phyloP scores from a whole-genome alignment of 2,888 invertebrate species.

The Emmelina monodactyla region DNA sequence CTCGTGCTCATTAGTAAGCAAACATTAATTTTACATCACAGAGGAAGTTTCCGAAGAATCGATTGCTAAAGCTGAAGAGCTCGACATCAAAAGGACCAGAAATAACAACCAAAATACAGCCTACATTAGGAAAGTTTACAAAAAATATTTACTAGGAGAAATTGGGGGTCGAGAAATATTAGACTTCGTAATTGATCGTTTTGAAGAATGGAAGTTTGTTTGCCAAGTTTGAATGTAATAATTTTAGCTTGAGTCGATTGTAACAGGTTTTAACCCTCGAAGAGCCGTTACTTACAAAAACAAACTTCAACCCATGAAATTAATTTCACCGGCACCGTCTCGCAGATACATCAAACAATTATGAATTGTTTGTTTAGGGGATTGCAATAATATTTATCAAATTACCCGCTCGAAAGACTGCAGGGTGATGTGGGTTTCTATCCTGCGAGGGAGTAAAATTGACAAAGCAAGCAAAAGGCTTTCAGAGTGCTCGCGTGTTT shows the following conservation, averaged over 20 bases:
- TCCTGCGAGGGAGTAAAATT: conserved; percentile 34
- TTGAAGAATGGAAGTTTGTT: too few relatives aligned
- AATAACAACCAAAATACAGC: not conserved
- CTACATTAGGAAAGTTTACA: too few relatives aligned
- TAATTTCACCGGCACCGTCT: conserved; percentile 7
- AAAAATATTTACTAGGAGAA: too few relatives aligned
- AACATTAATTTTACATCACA: not conserved
- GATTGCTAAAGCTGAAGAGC: not conserved
- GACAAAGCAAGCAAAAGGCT: conserved; percentile 61
- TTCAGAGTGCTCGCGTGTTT: conserved; percentile 58
- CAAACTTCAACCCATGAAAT: conserved; percentile 10
- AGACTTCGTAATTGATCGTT: too few relatives aligned
- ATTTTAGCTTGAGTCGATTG: too few relatives aligned
- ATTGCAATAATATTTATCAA: conserved; percentile 59
- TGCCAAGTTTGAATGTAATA: too few relatives aligned
- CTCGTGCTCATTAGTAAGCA: not conserved
- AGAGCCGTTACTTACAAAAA: not conserved
- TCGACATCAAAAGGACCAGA: not conserved
- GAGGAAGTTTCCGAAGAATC: not conserved
- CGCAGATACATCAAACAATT: conserved; percentile 38
- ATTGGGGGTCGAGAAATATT: too few relatives aligned
- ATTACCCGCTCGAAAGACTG: conserved; percentile 26
- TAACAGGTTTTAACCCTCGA: not conserved
- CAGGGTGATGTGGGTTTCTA: conserved; percentile 28
- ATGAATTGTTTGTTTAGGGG: conserved; percentile 42